Base-by-base conservation (phyloP, 1,140 invertebrate species). In the Philotrypesis tridentata region DNA sequence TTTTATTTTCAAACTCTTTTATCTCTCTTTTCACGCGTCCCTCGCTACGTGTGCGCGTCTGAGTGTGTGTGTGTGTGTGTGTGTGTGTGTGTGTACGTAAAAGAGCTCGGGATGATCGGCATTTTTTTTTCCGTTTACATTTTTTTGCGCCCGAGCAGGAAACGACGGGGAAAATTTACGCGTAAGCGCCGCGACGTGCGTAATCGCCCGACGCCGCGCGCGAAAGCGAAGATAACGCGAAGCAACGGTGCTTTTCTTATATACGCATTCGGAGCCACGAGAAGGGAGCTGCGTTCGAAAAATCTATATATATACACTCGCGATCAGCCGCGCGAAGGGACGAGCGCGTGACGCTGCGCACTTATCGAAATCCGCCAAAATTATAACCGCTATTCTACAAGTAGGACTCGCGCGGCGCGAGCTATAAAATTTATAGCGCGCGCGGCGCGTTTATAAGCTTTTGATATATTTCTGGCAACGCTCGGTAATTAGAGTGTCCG, bases 371-470 rank as follows among this genome's bases (percentile, higher is more conserved):
- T 74, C 63, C 79, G n/a, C n/a, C 79, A 6, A 81, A 68, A 75
- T 81, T 70, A 81, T 75, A 81, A 81, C 75, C 72, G 79, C 55
- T 68, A 63, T 81, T 75, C n/a, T 75, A 75, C 37, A 63, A 31
- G 17, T 4, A 4, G 23, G 6, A 60, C n/a, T 8, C 6, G 60
- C n/a, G n/a, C n/a, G n/a, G n/a, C n/a, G n/a, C n/a, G n/a, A n/a
- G n/a, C n/a, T n/a, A n/a, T n/a, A n/a, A 23, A 68, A 81, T 81
- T 81, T 81, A 81, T 70, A 37, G 40, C 79, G 11, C 23, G 63
- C n/a, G n/a, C n/a, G n/a, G n/a, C n/a, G n/a, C n/a, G 55, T 0
- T 23, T 65, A 27, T 55, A 72, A 17, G 55, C 55, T 33, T 71
- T 17, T 79, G 29, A 78, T 25, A 48, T 78, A 55, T 68, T 68